Conservation (phyloP, 2,113 vertebrate genomes). For the Chascanopsetta lugubris region DNA sequence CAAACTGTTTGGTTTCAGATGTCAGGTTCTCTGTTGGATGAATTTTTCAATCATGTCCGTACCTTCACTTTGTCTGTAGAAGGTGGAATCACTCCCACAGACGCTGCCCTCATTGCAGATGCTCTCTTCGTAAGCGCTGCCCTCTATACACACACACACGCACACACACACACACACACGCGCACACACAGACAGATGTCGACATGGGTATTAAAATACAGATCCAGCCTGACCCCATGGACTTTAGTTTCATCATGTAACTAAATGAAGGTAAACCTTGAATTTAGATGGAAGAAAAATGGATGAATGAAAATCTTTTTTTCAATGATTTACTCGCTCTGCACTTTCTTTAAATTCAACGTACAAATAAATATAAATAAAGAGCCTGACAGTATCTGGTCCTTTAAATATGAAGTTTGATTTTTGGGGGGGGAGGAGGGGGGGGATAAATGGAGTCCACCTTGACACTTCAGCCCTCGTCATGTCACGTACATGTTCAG, state of each 20-base stretch:
- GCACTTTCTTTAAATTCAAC: no score
- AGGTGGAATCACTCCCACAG: constrained; percentile 90
- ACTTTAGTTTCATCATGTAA: no score
- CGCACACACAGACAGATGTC: constrained; percentile 24
- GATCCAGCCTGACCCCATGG: no score
- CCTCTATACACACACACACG: constrained; percentile 73
- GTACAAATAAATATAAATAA: no score
- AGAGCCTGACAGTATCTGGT: background rate
- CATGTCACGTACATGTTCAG: constrained; percentile 47
- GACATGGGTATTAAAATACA: no score
- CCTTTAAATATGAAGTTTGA: background rate
- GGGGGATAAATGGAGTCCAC: no score
- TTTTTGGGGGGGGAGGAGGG: no score
- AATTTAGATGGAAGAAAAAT: no score
- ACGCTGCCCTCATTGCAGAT: constrained; percentile 89
- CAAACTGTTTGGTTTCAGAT: no score
- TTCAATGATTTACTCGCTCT: no score
- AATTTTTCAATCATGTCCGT: background rate
- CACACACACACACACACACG: constrained; percentile 1
- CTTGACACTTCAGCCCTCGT: constrained; percentile 35
- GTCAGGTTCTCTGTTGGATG: background rate
- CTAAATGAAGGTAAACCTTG: background rate
- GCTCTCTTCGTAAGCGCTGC: constrained; percentile 85
- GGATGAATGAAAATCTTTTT: no score
- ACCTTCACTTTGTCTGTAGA: constrained; percentile 93